Evolutionary conservation across 2,113 vertebrate species (phyloP).

Genomic region (Plecotus auritus): DNA sequence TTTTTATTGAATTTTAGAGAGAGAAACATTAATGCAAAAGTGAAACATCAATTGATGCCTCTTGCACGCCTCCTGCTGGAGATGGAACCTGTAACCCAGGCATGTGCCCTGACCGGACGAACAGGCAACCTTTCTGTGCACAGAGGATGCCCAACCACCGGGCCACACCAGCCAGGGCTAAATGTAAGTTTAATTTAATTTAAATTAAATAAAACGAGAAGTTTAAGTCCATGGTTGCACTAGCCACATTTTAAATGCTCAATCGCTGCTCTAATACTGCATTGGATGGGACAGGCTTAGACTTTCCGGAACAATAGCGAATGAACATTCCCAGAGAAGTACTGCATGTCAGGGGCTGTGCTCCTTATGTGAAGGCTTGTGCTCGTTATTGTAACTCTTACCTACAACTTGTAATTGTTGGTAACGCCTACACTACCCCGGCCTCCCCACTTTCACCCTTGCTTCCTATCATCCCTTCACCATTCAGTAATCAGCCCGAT

Average conservation of each 20-base stretch:
- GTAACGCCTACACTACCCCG: neutral
- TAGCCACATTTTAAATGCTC: neutral
- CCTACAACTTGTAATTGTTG: neutral
- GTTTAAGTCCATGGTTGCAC: neutral
- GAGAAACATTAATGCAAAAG: no score
- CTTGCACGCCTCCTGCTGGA: no score
- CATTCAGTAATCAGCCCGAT: neutral
- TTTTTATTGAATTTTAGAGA: no score
- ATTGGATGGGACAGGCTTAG: no score
- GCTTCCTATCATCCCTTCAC: neutral
- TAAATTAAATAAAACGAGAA: neutral
- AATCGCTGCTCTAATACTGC: neutral
- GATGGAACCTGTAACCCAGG: no score
- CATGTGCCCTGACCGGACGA: no score
- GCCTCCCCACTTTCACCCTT: neutral
- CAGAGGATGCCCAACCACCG: no score
- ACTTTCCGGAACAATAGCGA: neutral
- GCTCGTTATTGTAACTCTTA: no score
- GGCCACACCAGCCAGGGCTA: no score
- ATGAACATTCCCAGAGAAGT: neutral
- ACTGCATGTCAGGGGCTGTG: neutral
- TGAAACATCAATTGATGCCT: no score
- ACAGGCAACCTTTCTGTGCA: no score
- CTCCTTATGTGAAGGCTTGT: neutral
- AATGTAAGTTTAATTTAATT: neutral